Evolutionary conservation across 1,140 invertebrate species (phyloP), one percentile per base, ranked within the genome.

Genomic region (Drosophila lacertosa): DNA sequence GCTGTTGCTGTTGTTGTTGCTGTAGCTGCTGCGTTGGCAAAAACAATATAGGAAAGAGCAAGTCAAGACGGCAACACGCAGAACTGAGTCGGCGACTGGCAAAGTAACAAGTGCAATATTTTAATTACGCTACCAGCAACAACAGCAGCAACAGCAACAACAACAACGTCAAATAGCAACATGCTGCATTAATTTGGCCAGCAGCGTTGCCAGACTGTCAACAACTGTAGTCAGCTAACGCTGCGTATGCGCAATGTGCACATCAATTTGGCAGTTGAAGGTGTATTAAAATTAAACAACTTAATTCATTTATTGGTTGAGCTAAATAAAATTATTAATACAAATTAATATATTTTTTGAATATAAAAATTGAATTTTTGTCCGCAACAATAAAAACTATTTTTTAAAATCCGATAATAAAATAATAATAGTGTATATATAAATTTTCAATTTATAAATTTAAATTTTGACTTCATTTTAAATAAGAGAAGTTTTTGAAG

Each of bases 21-120:
- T 45, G 32, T 53, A 54, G 58, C 16, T 74, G 39, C 54, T 62
- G 51, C 20, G 67, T 44, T 48, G 51, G 40, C 35, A 68, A 42
- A 73, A 54, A 68, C 70, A 73, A 73, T 59, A 39, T 45, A 29
- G 37, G 37, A 35, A 66, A 66, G 63, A 66, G 62, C 45, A 45
- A 9, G 26, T 15, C 37, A 42, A 42, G 18, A 22, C 40, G 22
- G 47, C 42, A 62, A 29, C 69, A 82, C 60, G 42, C 53, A 65
- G 48, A 64, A 74, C 22, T 15, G 24, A 13, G 53, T 29, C 32
- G 26, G 58, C 32, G 15, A 44, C 50, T 53, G 69, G 64, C 53
- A 71, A 71, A 86, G 65, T 77, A 72, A 88, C 89, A 84, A 90
- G 89, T 90, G 89, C 80, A 90, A 88, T 89, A 88, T 90, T 90